Base-by-base conservation (phyloP, 2,113 vertebrate genomes). In the Ardeotis arabs region DNA sequence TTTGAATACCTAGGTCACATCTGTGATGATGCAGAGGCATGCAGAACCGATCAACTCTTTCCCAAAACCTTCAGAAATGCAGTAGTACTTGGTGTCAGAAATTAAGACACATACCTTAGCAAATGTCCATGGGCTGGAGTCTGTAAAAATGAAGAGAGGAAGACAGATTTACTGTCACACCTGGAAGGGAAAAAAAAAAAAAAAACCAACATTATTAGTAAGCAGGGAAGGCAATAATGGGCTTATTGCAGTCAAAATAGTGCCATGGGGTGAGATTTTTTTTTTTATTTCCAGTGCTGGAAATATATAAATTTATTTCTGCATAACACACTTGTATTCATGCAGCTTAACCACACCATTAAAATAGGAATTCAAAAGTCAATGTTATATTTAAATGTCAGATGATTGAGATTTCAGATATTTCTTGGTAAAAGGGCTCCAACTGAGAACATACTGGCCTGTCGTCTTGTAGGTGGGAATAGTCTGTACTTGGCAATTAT, bases 361-460 rank as follows among this genome's bases (percentile, higher is more conserved):
- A 84, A 92, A 84, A 89, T 44, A 93, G 18, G 64, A 89, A 53
- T 87, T 90, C 53, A 69, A 72, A 94, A 92, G 76, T 84, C 77
- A 93, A 27, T 82, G 78, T 89, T 92, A 41, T 68, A 84, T 94
- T 94, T 77, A 84, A 76, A 89, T 92, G 29, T 89, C 68, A 90
- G 44, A 44, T 1, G 4, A 62, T 9, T 87, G 83, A 78, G 44
- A 72, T 87, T 90, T 93, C 80, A 60, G 16, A 87, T 84, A 53
- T 58, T 84, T 87, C 58, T 52, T 86, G 58, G 35, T 56, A 90
- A 49, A 76, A 70, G 35, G 14, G 17, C 27, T 53, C 62, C 33
- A 75, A 10, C 69, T 90, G 78, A 70, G 63, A 87, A 19, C 12
- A 6, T 23, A 33, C 12, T 24, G 11, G 35, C 52, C 45, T 21